Evolutionary conservation across 2,113 vertebrate genomes (phyloP), one percentile per base, ranked within the genome.

Genomic region (Vicugna pacos): DNA sequence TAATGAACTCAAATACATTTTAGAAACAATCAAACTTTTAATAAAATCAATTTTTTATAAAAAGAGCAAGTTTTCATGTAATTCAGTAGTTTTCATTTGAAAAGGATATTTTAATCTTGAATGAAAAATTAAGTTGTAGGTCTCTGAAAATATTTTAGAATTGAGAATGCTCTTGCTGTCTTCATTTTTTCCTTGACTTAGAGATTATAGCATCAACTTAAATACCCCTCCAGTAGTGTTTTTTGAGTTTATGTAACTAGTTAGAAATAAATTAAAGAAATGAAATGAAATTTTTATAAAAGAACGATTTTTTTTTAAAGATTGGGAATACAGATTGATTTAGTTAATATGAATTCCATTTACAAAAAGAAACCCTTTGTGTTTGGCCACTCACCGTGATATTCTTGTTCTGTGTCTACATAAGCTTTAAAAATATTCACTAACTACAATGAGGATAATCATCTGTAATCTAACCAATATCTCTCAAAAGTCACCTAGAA

Each of bases 71-170:
- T 28, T 84, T 95, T 84, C 10, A 81, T 0, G 90, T 88, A 89
- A 72, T 32, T 8, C 7, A 92, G 81, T 14, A 76, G 7, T 93
- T 89, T 89, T 76, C 24, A 48, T 83, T 91, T 76, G 12, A 67
- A 96, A 83, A 85, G 26, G 17, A 30, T 58, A 42, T 76, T 92
- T 97, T 96, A 77, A 60, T 79, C 9, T 56, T 94, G 6, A 84
- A 6, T 67, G 8, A 60, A 93, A 94, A 90, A 64, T 70, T 56
- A 87, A 54, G 17, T 73, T 89, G 2, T 38, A 8, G 4, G 67
- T 83, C 30, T 72, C 42, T 92, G 60, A 84, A 95, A 94, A 62
- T 65, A 96, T 38, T 92, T 89, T n/a, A 76, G 83, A 93, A 77
- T 4, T 77, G 28, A 77, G 24, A 84, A 80, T 73, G 4, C 10